Base-by-base conservation (phyloP, 2,888 invertebrate species). In the Autographa gamma region DNA sequence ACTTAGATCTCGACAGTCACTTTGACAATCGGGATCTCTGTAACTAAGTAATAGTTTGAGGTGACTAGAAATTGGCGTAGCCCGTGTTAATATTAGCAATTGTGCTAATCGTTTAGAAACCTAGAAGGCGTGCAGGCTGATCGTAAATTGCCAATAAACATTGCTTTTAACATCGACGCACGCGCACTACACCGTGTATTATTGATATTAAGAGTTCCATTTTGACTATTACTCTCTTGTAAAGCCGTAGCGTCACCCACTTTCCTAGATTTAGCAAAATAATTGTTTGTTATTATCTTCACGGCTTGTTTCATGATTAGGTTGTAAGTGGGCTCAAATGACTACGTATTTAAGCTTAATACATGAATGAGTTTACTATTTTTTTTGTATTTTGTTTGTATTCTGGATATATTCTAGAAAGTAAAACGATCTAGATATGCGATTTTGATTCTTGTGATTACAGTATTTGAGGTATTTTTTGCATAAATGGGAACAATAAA, bases 91-190 rank as follows among this genome's bases (percentile, higher is more conserved):
- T 85, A 73, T 79, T 81, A 81, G 84, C 81, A 84, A 82, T 88
- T 85, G 78, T 78, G 83, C 80, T 86, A 87, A 90, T 87, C 85
- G 87, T 85, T 88, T 89, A 89, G 89, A 90, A 90, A 89, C 84
- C 83, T 75, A 86, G 73, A 77, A 79, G 87, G 87, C 86, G 88
- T 86, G 76, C 63, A 56, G 56, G 60, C 58, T 79, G 82, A 78
- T 80, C 81, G 83, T 85, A 85, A 88, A 86, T 85, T 84, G 84
- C 81, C 70, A 68, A 77, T 85, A 84, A 88, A 87, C 83, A 85
- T 84, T 81, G 83, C 73, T 74, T 79, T 85, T 84, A 78, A 79
- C 67, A 59, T 76, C 71, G 59, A 67, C 68, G 68, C 75, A 66
- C 66, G 70, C 73, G 67, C 73, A 67, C 67, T 60, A 56, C 60